Base-by-base conservation (phyloP, 1,140 invertebrate genomes). In the Camponotus floridanus region DNA sequence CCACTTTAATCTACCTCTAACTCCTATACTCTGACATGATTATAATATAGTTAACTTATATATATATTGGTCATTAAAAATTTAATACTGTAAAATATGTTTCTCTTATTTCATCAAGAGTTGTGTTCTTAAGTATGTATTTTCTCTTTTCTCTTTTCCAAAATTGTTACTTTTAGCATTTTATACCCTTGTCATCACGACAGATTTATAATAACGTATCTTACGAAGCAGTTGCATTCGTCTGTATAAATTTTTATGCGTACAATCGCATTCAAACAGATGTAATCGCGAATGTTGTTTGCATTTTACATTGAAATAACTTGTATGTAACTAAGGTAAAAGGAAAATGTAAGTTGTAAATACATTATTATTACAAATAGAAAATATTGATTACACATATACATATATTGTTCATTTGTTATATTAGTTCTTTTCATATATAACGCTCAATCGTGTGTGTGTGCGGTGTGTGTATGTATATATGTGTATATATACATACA, bases 1-100 rank as follows among this genome's bases (percentile, higher is more conserved):
- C 87, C 92, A 92, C 87, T 79, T 89, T 92, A 90, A 92, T 91
- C 92, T 93, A 88, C 92, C 91, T 93, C 91, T 93, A 76, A 68
- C 21, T 79, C 26, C 76, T 81, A 73, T 81, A 81, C 7, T 51
- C 48, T 62, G 31, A 62, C 39, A 73, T 61, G 73, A 21, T 73
- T 73, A 45, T 83, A 48, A 42, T 21, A 74, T 74, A 74, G 11
- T 74, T 74, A 74, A 74, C 33, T 73, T 59, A 81, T 71, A 61
- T 18, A 48, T 68, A 68, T 45, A 73, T 55, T 57, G 31, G 81
- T 86, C 70, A 85, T 85, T 87, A 87, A 64, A 65, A 86, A 85
- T 90, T 87, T 67, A 76, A 91, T 85, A 90, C 86, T 91, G 71
- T 87, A 90, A 90, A 85, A 88, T 88, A 86, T 85, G 68, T 90